Base-by-base conservation (phyloP, 2,113 vertebrate genomes). In the Sander lucioperca region DNA sequence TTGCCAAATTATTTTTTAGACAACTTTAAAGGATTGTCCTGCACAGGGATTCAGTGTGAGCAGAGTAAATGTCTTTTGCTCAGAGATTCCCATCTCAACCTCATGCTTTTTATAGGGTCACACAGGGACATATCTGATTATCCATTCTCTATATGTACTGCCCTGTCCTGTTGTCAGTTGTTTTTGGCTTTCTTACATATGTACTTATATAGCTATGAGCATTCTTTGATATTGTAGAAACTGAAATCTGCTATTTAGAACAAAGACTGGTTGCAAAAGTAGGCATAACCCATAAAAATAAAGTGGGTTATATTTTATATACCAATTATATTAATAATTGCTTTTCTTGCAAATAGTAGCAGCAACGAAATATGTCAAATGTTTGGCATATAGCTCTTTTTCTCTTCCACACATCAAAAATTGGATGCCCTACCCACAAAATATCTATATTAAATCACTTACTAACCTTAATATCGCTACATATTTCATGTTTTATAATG, bases 1-100 rank as follows among this genome's bases (percentile, higher is more conserved):
- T 56, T 51, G 4, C 66, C 74, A 62, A 51, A 59, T 69, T 68
- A 27, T 77, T 63, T 59, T 30, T 18, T 25, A 67, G 56, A 71
- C 47, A 75, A 70, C 30, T 74, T 70, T 64, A 68, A 69, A 70
- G 48, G 54, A 74, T 39, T 64, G 59, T 69, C 21, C 74, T 66
- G 62, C 25, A 51, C 61, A 48, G 58, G 59, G 48, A 77, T 48
- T 61, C n/a, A 18, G 30, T 76, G 39, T 56, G 65, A 74, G 68
- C 68, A 80, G 56, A 74, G 61, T 61, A 83, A 79, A 83, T 51
- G 79, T 62, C 65, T 14, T 62, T 63, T 74, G 54, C 45, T 74
- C 51, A 15, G 51, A 87, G 51, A 76, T 76, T 65, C 61, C 19
- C 33, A 78, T 74, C 53, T 53, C 43, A 33, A 53, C 58, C 53